Evolutionary conservation across 2,797 vertebrate species (phyloP).

Genomic region (Ctenosaura bakeri): DNA sequence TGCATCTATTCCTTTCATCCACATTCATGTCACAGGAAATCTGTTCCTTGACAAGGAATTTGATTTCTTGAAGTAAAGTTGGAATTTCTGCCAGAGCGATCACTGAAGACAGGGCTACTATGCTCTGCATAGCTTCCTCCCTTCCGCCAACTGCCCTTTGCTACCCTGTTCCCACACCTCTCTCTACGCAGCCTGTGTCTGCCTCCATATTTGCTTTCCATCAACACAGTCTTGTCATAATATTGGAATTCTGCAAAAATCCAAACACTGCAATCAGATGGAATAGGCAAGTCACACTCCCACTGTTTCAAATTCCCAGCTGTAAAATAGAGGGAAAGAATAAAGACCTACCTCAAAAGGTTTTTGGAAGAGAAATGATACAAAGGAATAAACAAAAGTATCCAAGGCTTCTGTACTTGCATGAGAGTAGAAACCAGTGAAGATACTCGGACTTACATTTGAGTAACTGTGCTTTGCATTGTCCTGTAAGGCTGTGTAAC

Average conservation of each 20-base stretch:
- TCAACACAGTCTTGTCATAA: slow-evolving; percentile 31
- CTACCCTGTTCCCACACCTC: background rate
- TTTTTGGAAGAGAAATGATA: slow-evolving; percentile 12
- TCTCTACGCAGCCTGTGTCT: background rate
- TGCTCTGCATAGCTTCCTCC: background rate
- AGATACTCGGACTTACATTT: background rate
- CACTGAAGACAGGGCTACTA: background rate
- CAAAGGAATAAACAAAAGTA: background rate
- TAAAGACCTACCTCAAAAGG: background rate
- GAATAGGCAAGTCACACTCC: slow-evolving; percentile 16
- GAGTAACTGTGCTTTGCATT: background rate
- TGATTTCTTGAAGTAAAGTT: slow-evolving; percentile 24
- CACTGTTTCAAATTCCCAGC: slow-evolving; percentile 16
- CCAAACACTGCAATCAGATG: slow-evolving; percentile 11
- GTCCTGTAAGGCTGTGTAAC: background rate
- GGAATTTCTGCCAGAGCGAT: background rate
- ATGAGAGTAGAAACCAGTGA: background rate
- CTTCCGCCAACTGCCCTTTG: background rate
- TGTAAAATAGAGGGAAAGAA: background rate
- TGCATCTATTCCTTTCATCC: slow-evolving; percentile 31
- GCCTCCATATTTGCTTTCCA: slow-evolving; percentile 1
- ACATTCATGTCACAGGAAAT: slow-evolving; percentile 3
- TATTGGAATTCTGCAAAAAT: slow-evolving; percentile 38
- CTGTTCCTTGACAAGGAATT: slow-evolving; percentile 20
- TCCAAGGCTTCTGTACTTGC: background rate